Base-by-base conservation (phyloP, 2,888 invertebrate species). In the Aphidius colemani region DNA sequence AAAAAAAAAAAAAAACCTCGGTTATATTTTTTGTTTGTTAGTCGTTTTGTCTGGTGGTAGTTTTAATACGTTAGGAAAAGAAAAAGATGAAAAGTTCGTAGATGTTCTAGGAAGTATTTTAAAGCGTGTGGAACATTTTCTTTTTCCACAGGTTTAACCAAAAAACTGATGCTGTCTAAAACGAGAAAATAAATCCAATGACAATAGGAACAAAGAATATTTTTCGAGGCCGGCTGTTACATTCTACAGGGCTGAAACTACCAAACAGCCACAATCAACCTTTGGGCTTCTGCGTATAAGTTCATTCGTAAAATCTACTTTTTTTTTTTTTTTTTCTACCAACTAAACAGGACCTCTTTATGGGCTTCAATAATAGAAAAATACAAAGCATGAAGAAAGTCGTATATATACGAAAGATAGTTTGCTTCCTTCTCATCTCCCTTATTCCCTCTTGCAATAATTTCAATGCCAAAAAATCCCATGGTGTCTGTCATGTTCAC, bases 141-240 rank as follows among this genome's bases (percentile, higher is more conserved):
- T 39, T 57, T 57, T 48, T 39, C 57, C 11, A 45, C 39, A 18
- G 39, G 18, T 57, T 39, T 30, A 5, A n/a, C n/a, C 30, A 40
- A 30, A 30, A n/a, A 45, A 57, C 57, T 57, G 46, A 57, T 57
- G 46, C 48, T 41, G 30, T 11, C 39, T 45, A 61, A 41, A 45
- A 40, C 50, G 53, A 57, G 60, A 61, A 53, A 53, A 71, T 71
- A 73, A 73, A 70, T 70, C 70, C 69, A 61, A 63, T 70, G 71
- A 78, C 77, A 77, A 78, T 76, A 67, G 77, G 72, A 30, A 78
- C 76, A 77, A 77, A 77, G 77, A 72, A 68, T 70, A 72, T 77
- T 79, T 30, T 78, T 76, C 71, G 74, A 68, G 63, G 75, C 77
- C 76, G 75, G 71, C 71, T 74, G 74, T 69, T 66, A 66, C 64